Percentiles rank a stretch among this genome's conserved stretches.
phyloP scores from a whole-genome alignment of 2,888 invertebrate genomes.

The Sarcophaga variegata region DNA sequence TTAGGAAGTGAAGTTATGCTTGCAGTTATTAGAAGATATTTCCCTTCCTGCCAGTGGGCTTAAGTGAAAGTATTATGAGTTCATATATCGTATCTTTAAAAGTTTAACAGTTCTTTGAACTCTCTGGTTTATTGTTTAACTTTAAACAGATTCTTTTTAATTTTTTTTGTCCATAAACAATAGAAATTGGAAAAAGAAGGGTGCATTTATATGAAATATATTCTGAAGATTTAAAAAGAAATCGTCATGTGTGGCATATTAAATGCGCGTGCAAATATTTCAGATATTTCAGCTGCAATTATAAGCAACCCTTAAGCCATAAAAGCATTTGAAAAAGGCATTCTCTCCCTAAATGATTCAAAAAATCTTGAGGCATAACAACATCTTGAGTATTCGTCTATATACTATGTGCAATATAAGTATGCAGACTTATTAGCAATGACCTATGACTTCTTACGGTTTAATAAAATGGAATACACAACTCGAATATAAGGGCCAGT shows the following conservation, averaged over 20 bases:
- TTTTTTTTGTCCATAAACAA: background rate
- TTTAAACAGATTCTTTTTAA: background rate
- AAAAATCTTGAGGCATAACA: background rate
- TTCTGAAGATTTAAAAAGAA: background rate
- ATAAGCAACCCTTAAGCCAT: background rate
- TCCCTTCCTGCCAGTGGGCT: background rate
- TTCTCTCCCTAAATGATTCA: background rate
- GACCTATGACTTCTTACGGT: no score
- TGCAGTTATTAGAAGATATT: background rate
- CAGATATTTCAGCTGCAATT: background rate
- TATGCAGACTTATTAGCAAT: no score
- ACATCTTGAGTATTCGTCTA: background rate
- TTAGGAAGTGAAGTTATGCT: slow-evolving; percentile 18
- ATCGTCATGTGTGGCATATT: background rate
- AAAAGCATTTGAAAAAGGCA: background rate
- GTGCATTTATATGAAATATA: background rate
- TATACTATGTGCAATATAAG: no score
- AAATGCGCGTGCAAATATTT: background rate
- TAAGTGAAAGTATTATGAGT: slow-evolving; percentile 55
- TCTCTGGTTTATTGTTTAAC: slow-evolving; percentile 16
- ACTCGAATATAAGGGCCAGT: no score
- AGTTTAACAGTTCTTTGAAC: slow-evolving; percentile 59
- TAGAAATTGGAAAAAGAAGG: slow-evolving; percentile 4
- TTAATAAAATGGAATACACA: no score
- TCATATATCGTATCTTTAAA: slow-evolving; percentile 27